These are phyloP conservation scores for Clarias platycephalus DNA, from an alignment of 2,797 vertebrate species.

Conservation along the genomic window DNA sequence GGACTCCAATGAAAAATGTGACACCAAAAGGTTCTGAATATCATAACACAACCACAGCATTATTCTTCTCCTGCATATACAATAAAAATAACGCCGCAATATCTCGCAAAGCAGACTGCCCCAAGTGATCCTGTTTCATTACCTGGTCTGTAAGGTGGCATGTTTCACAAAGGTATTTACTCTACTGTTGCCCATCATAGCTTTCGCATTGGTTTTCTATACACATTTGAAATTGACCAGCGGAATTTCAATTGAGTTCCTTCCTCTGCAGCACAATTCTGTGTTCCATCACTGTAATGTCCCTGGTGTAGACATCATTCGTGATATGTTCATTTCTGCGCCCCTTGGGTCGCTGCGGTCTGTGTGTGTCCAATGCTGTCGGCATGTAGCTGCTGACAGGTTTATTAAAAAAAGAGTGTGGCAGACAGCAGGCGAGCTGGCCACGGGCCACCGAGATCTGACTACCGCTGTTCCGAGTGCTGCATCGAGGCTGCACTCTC, in stretches of 20 bases:
- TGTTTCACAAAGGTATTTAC: neutral
- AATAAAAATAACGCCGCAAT: neutral
- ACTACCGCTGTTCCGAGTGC: slow-evolving; percentile 59
- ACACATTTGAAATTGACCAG: neutral
- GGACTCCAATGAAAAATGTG: neutral
- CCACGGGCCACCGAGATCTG: slow-evolving; percentile 57
- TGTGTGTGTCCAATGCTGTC: slow-evolving; percentile 14
- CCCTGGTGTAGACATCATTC: slow-evolving; percentile 29
- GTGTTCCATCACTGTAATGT: slow-evolving; percentile 4
- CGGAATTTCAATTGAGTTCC: neutral
- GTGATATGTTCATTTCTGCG: slow-evolving; percentile 38
- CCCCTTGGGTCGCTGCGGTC: slow-evolving; percentile 13
- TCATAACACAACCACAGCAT: neutral
- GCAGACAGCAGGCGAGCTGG: slow-evolving; percentile 66
- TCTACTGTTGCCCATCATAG: neutral
- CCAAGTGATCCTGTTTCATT: neutral
- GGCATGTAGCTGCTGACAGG: slow-evolving; percentile 64
- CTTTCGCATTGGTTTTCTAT: neutral
- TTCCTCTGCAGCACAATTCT: neutral
- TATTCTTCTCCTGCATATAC: neutral
- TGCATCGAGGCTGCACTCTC: neutral
- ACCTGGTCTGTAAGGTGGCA: neutral
- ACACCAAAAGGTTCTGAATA: neutral
- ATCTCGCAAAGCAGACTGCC: neutral
- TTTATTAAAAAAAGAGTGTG: slow-evolving; percentile 75